phyloP scores from a whole-genome alignment of 2,888 invertebrate genomes.

The Sussaba pulchella region DNA sequence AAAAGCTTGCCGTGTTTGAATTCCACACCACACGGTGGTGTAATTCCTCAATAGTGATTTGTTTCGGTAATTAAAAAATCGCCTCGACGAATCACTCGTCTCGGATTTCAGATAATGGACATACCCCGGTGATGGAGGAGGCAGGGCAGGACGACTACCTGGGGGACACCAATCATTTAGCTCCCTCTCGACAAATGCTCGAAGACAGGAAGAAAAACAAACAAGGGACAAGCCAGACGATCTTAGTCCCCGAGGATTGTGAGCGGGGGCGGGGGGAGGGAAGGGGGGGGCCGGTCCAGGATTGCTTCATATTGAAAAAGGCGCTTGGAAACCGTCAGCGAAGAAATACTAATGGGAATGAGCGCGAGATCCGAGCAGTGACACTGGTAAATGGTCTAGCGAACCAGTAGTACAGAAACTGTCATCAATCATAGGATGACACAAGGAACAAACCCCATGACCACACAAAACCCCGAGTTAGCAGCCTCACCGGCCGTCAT shows the following conservation, averaged over 20 bases:
- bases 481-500: conserved; percentile 38
- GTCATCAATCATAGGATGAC: conserved; percentile 55
- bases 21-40: too few relatives aligned
- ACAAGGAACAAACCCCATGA: conserved; percentile 47
- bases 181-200: neutral
- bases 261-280: neutral
- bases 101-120: too few relatives aligned
- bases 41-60: too few relatives aligned
- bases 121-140: too few relatives aligned
- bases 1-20: too few relatives aligned
- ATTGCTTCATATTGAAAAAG: conserved; percentile 44
- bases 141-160: too few relatives aligned
- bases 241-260: neutral
- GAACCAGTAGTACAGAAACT: conserved; percentile 55
- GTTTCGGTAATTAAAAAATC: too few relatives aligned
- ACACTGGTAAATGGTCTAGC: conserved; percentile 65
- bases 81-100: too few relatives aligned
- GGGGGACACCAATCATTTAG: conserved; percentile 21
- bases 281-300: conserved; percentile 10
- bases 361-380: conserved; percentile 38
- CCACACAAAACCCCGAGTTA: conserved; percentile 53
- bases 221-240: neutral
- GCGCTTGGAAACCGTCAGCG: conserved; percentile 28
- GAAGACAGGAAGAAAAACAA: conserved; percentile 6
- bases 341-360: conserved; percentile 6